These are phyloP conservation scores for Panopea generosa DNA, from an alignment of 2,888 invertebrate genomes.

Conservation along the genomic window DNA sequence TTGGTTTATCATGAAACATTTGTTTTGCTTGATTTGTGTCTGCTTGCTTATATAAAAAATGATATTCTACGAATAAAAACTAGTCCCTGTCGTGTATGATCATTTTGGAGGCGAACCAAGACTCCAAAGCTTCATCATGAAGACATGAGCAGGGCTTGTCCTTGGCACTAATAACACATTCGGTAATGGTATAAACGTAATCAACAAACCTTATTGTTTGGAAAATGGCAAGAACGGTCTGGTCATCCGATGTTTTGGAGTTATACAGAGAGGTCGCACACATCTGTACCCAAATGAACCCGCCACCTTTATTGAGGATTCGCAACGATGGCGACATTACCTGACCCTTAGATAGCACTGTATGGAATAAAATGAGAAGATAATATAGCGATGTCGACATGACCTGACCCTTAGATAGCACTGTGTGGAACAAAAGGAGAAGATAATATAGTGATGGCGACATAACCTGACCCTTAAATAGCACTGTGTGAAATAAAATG, in stretches of 20 bases:
- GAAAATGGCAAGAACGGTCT: conserved; percentile 98
- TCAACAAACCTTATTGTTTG: conserved; percentile 97
- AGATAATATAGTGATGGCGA: neutral
- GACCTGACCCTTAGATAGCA: too few species aligned
- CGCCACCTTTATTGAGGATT: conserved; percentile 97
- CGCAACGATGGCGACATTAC: conserved; percentile 98
- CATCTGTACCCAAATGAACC: conserved; percentile 98
- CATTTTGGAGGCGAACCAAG: too few species aligned
- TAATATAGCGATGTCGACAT: too few species aligned
- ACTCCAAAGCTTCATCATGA: too few species aligned
- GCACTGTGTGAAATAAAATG: neutral
- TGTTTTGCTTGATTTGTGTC: too few species aligned
- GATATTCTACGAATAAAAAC: too few species aligned
- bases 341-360: conserved; percentile 98
- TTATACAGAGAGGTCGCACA: conserved; percentile 98
- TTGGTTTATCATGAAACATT: too few species aligned
- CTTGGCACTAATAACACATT: too few species aligned
- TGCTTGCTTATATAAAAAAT: too few species aligned
- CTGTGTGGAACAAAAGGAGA: neutral
- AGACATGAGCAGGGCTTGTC: too few species aligned
- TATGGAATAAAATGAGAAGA: conserved; percentile 39
- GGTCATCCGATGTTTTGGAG: conserved; percentile 97
- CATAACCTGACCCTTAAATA: neutral
- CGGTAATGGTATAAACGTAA: too few species aligned
- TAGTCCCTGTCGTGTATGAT: too few species aligned